These are phyloP conservation scores for Calcarius ornatus DNA, from an alignment of 2,113 vertebrate genomes.

Conservation along the genomic window DNA sequence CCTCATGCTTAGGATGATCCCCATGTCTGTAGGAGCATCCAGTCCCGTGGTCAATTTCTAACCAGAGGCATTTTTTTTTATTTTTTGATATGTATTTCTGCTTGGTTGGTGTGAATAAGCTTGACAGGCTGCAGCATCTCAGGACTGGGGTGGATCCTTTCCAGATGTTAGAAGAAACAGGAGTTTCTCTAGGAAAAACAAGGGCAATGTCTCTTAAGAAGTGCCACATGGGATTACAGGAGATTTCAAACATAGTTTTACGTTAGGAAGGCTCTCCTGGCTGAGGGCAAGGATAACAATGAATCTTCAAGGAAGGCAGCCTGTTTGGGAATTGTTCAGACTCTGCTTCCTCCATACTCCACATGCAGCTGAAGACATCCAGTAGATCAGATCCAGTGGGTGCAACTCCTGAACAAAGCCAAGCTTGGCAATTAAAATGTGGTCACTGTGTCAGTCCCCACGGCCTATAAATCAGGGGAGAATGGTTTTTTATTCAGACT, in stretches of 20 bases:
- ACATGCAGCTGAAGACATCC: not conserved
- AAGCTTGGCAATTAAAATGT: not conserved
- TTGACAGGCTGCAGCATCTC: not conserved
- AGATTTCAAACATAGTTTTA: not conserved
- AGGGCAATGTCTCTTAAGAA: not conserved
- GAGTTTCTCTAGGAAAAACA: not conserved
- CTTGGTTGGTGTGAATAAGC: not conserved
- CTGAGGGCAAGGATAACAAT: not conserved
- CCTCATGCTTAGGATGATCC: not conserved
- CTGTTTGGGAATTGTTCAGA: not conserved
- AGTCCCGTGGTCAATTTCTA: not conserved
- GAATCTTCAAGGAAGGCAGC: not conserved
- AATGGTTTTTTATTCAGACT: not conserved
- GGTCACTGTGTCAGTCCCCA: not conserved
- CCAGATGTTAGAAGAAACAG: not conserved
- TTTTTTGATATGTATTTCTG: accelerated
- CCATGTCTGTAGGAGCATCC: not conserved
- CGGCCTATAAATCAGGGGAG: not conserved
- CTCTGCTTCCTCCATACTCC: not conserved
- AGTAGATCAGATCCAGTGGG: not conserved
- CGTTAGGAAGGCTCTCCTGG: not conserved
- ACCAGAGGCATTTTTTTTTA: not conserved
- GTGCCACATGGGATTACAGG: not conserved
- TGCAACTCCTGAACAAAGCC: not conserved
- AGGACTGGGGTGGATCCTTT: not conserved